Conservation (phyloP, 1,140 invertebrate species). For the Thalassaphorura encarpata region DNA sequence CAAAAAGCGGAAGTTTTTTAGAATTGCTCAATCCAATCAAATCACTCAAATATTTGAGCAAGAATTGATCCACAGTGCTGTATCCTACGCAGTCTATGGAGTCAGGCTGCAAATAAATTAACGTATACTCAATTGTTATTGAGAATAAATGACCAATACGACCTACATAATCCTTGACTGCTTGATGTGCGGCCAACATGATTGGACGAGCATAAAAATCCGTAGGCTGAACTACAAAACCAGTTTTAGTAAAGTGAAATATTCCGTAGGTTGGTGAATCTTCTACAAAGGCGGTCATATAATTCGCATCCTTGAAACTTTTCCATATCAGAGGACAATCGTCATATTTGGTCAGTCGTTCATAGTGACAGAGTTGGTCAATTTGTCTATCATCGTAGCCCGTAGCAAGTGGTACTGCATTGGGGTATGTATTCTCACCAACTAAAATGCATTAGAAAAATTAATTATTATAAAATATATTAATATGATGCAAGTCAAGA, state of each 20-base stretch:
- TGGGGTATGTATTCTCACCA: slow-evolving; percentile 38
- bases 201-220: slow-evolving; percentile 74
- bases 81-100: slow-evolving; percentile 15
- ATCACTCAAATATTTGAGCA: slow-evolving; percentile 12
- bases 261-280: slow-evolving; percentile 36
- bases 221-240: slow-evolving; percentile 65
- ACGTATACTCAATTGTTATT: not conserved
- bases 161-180: not conserved
- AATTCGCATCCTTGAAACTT: slow-evolving; percentile 34
- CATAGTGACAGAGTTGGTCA: not conserved
- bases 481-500: not conserved
- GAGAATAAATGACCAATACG: not conserved
- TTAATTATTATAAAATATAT: not conserved
- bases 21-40: not conserved
- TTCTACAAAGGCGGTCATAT: slow-evolving; percentile 38
- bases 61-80: slow-evolving; percentile 7
- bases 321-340: slow-evolving; percentile 39
- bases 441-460: slow-evolving; percentile 17
- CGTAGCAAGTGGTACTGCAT: slow-evolving; percentile 33
- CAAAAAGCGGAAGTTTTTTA: slow-evolving; percentile 6
- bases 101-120: not conserved
- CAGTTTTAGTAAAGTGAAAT: slow-evolving; percentile 61
- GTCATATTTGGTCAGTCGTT: slow-evolving; percentile 29
- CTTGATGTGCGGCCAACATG: slow-evolving; percentile 37
- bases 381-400: not conserved